phyloP scores from a whole-genome alignment of 2,888 invertebrate genomes.

The Lordiphosa fenestrarum region DNA sequence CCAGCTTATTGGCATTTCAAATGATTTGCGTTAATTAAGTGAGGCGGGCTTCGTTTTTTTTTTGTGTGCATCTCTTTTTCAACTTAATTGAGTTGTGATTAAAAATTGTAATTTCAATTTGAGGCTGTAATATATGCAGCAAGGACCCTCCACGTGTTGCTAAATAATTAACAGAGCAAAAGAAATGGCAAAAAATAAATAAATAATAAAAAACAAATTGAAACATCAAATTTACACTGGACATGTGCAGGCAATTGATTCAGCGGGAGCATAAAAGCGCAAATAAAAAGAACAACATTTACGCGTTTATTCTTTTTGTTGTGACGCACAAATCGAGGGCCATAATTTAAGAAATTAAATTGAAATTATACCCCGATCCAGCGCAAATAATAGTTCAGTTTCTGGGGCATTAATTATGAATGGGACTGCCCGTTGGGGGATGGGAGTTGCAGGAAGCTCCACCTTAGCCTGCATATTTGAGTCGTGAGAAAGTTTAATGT shows the following conservation, averaged over 20 bases:
- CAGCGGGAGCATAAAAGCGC: constrained; percentile 31
- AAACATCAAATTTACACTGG: constrained; percentile 40
- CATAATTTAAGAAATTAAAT: constrained; percentile 43
- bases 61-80: constrained; percentile 33
- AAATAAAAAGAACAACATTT: constrained; percentile 27
- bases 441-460: neutral
- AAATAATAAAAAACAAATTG: constrained; percentile 44
- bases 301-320: no score
- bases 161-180: constrained; percentile 37
- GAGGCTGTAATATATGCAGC: constrained; percentile 32
- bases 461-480: constrained; percentile 66
- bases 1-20: constrained; percentile 36
- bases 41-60: constrained; percentile 14
- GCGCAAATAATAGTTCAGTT: constrained; percentile 39
- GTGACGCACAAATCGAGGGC: neutral
- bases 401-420: constrained; percentile 44
- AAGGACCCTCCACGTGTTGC: constrained; percentile 7
- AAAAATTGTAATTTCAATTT: constrained; percentile 53
- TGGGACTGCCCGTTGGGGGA: neutral
- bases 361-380: constrained; percentile 23
- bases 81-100: constrained; percentile 53
- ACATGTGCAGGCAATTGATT: constrained; percentile 29
- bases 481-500: constrained; percentile 11
- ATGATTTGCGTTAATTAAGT: constrained; percentile 63
- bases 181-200: constrained; percentile 28